Base-by-base conservation (phyloP, 2,888 invertebrate species). In the Aethes cnicana region DNA sequence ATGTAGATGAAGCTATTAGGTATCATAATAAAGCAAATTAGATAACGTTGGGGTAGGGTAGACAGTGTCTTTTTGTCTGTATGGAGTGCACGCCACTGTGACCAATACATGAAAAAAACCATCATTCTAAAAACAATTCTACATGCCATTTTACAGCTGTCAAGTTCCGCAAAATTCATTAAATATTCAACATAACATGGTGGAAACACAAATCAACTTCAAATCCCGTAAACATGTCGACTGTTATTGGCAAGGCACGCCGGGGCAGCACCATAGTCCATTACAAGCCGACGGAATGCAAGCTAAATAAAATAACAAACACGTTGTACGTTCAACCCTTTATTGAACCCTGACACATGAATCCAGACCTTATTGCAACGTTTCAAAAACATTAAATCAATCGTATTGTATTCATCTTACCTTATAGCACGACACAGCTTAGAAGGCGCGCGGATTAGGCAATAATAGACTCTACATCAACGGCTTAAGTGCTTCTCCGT, bases 141-240 rank as follows among this genome's bases (percentile, higher is more conserved):
- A 8, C 9, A 11, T 36, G 14, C 30, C 23, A 26, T 18, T 26
- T 52, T 46, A 46, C 33, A 32, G 14, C 32, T 17, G 20, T 46
- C 33, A 26, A 28, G 25, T 25, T 25, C 28, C 28, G n/a, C 39
- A 32, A 30, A 39, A 39, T 33, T 37, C 49, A 12, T 39, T 44
- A 17, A 50, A 32, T 30, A 48, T 18, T 12, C 23, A 18, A 37
- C 37, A 32, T 35, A 35, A 23, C 25, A 5, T 23, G 20, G 37
- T 52, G 52, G 52, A 39, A 52, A 52, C 26, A 52, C 52, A 52
- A 52, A 52, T 52, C 44, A 46, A 52, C 44, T 4, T 11, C 32
- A 32, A 44, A 46, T 39, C 25, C 6, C 33, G 18, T 28, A 52
- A 52, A 52, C 39, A 52, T 46, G 23, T 39, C 39, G 9, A 42